phyloP scores from a whole-genome alignment of 2,888 invertebrate species.

The Eretmocerus hayati region DNA sequence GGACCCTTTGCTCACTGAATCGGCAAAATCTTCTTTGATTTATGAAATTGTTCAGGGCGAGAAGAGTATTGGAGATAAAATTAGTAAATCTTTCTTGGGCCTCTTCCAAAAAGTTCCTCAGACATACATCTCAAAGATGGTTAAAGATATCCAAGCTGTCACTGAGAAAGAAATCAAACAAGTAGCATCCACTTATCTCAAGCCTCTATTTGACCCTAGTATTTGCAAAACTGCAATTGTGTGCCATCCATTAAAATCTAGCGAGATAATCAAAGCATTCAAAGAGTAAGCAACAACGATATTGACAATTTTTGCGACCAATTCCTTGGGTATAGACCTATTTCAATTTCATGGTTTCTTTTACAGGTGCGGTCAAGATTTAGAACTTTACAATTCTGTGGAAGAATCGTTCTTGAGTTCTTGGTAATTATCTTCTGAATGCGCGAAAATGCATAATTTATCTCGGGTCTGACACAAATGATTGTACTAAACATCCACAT shows the following conservation, averaged over 20 bases:
- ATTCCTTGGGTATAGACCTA: no score
- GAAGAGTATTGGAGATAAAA: constrained; percentile 69
- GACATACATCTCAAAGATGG: constrained; percentile 63
- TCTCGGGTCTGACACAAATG: no score
- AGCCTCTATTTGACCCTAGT: constrained; percentile 58
- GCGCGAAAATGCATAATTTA: no score
- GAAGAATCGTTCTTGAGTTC: constrained; percentile 60
- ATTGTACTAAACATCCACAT: no score
- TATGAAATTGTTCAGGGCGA: constrained; percentile 79
- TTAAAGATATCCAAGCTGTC: constrained; percentile 60
- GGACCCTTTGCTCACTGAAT: constrained; percentile 69
- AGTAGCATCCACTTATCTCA: constrained; percentile 67
- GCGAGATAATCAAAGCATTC: constrained; percentile 60
- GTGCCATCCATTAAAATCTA: constrained; percentile 70
- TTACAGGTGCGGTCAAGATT: constrained; percentile 55
- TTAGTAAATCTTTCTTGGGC: constrained; percentile 64
- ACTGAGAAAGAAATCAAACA: constrained; percentile 56
- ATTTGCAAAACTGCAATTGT: constrained; percentile 63
- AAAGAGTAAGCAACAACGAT: constrained; percentile 57
- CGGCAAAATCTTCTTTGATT: constrained; percentile 79
- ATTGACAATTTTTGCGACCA: no score
- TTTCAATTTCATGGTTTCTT: background rate
- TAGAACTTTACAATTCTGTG: constrained; percentile 56
- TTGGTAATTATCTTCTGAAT: no score
- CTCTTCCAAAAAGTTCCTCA: constrained; percentile 63